Conservation (phyloP, 2,797 vertebrate species). For the Sebastes goodei region DNA sequence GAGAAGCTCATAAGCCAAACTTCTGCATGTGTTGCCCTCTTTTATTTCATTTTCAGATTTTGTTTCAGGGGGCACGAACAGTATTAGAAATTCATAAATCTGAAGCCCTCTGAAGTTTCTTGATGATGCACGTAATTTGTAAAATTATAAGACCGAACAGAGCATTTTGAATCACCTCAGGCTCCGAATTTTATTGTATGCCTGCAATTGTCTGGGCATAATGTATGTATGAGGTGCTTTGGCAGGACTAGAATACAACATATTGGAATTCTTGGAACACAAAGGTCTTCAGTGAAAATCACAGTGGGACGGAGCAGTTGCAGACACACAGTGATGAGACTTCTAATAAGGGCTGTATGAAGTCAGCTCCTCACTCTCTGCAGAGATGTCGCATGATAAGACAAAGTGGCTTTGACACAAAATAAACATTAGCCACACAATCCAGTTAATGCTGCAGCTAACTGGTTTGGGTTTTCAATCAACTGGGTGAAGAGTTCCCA, state of each 20-base stretch:
- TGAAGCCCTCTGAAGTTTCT: not conserved
- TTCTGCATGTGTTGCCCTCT: not conserved
- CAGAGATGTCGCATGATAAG: slow-evolving; percentile 45
- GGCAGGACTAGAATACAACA: slow-evolving; percentile 41
- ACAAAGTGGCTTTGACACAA: slow-evolving; percentile 53
- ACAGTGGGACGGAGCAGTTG: slow-evolving; percentile 35
- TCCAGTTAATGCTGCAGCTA: not conserved
- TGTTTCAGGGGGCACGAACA: not conserved
- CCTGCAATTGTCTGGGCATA: slow-evolving; percentile 25
- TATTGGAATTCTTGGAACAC: slow-evolving; percentile 37
- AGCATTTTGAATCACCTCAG: slow-evolving; percentile 10
- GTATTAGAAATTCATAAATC: not conserved
- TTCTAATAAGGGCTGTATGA: slow-evolving; percentile 50
- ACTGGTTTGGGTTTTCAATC: not conserved
- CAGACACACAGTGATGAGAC: slow-evolving; percentile 46
- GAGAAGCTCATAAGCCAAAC: not conserved
- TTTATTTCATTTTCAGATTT: not conserved
- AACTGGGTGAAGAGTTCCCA: not conserved
- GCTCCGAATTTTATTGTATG: slow-evolving; percentile 15
- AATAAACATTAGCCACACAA: slow-evolving; percentile 32
- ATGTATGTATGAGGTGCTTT: slow-evolving; percentile 42
- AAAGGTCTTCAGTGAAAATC: slow-evolving; percentile 43
- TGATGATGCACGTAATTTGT: slow-evolving; percentile 20
- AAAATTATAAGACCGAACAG: not conserved
- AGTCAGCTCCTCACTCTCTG: slow-evolving; percentile 26